These are phyloP conservation scores for Drosophila yooni DNA, from an alignment of 2,888 invertebrate genomes.

Conservation along the genomic window DNA sequence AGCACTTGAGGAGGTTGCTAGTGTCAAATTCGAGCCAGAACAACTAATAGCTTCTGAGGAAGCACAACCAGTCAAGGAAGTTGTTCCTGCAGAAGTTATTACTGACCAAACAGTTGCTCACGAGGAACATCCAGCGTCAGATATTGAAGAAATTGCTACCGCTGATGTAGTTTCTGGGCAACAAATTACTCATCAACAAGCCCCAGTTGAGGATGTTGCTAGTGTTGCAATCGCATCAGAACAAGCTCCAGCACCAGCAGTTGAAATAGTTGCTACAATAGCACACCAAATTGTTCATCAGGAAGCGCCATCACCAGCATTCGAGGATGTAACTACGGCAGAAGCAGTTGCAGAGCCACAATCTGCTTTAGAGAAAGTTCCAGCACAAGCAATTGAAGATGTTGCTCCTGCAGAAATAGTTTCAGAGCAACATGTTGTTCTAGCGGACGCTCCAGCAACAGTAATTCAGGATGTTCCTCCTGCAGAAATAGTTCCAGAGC, in stretches of 20 bases:
- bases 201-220: no score
- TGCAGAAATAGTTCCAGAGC: neutral
- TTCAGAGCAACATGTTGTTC: neutral
- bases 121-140: no score
- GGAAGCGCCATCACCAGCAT: neutral
- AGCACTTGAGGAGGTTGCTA: neutral
- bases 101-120: neutral
- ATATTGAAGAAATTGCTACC: no score
- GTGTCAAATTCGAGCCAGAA: no score
- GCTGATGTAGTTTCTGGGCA: no score
- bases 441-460: neutral
- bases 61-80: no score
- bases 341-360: neutral
- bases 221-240: neutral
- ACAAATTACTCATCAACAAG: no score
- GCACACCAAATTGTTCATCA: neutral
- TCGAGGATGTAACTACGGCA: neutral
- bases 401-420: neutral
- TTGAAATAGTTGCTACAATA: neutral
- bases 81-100: no score
- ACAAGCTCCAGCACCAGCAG: neutral
- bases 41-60: no score
- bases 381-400: neutral
- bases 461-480: neutral
- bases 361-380: neutral